These are phyloP conservation scores for Gallinago jamesoni DNA, from an alignment of 2,113 vertebrate genomes.

Conservation along the genomic window DNA sequence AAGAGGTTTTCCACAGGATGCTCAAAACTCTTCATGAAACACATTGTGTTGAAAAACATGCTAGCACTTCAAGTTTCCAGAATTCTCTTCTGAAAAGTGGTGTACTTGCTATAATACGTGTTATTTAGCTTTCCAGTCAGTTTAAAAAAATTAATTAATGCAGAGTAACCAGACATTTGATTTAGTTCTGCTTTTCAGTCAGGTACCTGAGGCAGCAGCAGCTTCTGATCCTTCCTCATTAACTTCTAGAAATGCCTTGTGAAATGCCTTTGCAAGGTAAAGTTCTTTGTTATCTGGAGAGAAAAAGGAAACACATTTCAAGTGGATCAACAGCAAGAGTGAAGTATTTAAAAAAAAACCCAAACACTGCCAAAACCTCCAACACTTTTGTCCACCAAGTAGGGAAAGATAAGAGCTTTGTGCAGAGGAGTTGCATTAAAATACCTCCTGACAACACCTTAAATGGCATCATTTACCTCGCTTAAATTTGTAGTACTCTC, in stretches of 20 bases:
- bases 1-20: neutral
- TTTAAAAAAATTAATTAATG: conserved; percentile 29
- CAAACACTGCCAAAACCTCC: neutral
- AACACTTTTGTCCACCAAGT: neutral
- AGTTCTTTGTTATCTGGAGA: conserved; percentile 87
- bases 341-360: neutral
- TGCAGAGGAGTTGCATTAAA: neutral
- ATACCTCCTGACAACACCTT: neutral
- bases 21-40: neutral
- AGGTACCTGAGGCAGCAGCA: conserved; percentile 90
- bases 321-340: neutral
- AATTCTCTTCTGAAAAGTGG: neutral
- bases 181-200: conserved; percentile 15
- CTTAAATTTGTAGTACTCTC: neutral
- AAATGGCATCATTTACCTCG: neutral
- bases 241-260: conserved; percentile 95
- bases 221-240: conserved; percentile 97
- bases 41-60: neutral
- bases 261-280: conserved; percentile 90
- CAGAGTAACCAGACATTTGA: neutral
- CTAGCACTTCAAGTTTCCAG: neutral
- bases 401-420: neutral
- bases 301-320: neutral
- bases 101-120: neutral
- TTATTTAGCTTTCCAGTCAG: neutral